phyloP scores from a whole-genome alignment of 2,113 vertebrate genomes.

The Alethe castanea region DNA sequence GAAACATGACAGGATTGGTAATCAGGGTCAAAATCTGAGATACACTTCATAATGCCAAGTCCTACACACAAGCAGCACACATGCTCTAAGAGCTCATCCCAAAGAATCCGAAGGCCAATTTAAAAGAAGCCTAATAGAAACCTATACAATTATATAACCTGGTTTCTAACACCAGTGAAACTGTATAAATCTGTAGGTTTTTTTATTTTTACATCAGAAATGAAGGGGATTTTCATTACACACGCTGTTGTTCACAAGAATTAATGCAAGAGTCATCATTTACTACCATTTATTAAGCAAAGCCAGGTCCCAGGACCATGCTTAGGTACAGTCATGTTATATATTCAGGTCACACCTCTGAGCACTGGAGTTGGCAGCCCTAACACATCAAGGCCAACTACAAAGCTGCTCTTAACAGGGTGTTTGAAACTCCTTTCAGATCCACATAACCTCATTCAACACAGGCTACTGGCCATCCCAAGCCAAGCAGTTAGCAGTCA shows the following conservation, averaged over 20 bases:
- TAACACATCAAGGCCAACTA: not conserved
- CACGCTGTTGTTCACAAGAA: accelerated
- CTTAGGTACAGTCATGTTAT: accelerated
- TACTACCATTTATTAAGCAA: not conserved
- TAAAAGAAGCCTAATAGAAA: not conserved
- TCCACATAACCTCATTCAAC: not conserved
- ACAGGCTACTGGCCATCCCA: not conserved
- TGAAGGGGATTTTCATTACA: not conserved
- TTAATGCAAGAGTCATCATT: accelerated
- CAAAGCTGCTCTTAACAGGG: not conserved
- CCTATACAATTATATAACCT: too few species aligned
- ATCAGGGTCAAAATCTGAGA: not conserved
- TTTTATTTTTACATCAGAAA: not conserved
- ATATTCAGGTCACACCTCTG: not conserved
- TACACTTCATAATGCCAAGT: not conserved
- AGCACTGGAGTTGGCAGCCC: not conserved
- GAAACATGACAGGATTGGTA: not conserved
- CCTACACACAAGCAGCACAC: not conserved
- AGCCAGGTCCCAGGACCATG: accelerated
- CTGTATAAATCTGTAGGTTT: accelerated
- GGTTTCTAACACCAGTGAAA: not conserved
- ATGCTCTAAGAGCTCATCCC: not conserved
- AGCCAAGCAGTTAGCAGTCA: not conserved
- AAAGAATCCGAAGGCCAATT: not conserved
- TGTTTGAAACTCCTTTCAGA: not conserved